Conservation (phyloP, 2,797 vertebrate species). For the Dryobates pubescens region DNA sequence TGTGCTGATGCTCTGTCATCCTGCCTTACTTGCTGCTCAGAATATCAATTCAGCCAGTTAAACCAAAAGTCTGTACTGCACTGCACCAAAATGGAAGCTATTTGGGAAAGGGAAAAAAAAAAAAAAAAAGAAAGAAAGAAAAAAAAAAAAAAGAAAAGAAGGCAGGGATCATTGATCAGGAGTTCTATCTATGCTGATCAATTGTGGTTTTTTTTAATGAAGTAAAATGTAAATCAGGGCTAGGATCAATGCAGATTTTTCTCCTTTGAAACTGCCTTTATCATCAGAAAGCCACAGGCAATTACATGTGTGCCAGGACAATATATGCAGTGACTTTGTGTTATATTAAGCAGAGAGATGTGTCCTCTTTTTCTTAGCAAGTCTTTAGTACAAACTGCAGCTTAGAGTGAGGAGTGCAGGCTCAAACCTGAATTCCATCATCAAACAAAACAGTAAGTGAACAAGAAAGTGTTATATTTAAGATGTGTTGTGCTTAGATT, state of each 20-base stretch:
- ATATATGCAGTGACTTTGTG: conserved; percentile 45
- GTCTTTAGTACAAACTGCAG: conserved; percentile 9
- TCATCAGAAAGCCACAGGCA: conserved; percentile 51
- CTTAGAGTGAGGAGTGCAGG: neutral
- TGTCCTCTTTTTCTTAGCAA: conserved; percentile 35
- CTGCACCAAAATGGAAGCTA: conserved; percentile 92
- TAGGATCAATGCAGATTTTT: conserved; percentile 28
- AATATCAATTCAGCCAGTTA: conserved; percentile 93
- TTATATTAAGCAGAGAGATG: conserved; percentile 42
- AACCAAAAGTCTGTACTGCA: conserved; percentile 93
- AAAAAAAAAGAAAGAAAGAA: neutral
- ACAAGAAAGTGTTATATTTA: neutral
- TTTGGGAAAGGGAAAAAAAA: conserved; percentile 45
- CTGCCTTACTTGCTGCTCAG: conserved; percentile 80
- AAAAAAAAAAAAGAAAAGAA: neutral
- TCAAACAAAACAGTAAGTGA: neutral
- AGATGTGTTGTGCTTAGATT: neutral
- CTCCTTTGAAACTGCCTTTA: conserved; percentile 31
- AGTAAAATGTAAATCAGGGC: conserved; percentile 26
- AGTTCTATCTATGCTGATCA: conserved; percentile 48
- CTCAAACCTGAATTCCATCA: neutral
- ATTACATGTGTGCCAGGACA: conserved; percentile 36
- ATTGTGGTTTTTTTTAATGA: conserved; percentile 27
- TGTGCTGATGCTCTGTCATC: conserved; percentile 83
- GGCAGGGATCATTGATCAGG: conserved; percentile 52